These are phyloP conservation scores for Coccyzus lansbergi DNA, from an alignment of 2,797 vertebrate genomes.

Conservation along the genomic window DNA sequence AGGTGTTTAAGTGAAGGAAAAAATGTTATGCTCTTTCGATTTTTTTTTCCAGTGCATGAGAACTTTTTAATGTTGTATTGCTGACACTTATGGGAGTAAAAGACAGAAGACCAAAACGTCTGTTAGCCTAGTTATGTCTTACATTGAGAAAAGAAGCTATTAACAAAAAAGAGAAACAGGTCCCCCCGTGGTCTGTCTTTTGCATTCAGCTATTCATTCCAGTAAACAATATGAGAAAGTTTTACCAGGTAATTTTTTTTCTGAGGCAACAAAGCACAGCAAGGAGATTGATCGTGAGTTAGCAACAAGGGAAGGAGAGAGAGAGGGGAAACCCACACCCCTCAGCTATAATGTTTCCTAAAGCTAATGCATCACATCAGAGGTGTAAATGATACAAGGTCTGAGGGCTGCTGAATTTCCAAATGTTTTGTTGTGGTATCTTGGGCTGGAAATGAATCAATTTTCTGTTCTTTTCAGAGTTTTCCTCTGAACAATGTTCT, in stretches of 20 bases:
- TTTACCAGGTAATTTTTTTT: conserved; percentile 35
- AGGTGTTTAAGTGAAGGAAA: conserved; percentile 37
- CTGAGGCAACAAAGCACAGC: conserved; percentile 36
- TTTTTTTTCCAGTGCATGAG: not conserved
- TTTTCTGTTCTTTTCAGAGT: conserved; percentile 49
- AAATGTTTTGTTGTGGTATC: conserved; percentile 42
- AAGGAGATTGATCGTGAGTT: not conserved
- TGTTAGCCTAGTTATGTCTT: conserved; percentile 48
- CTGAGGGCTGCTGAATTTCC: conserved; percentile 45
- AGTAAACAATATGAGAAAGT: not conserved
- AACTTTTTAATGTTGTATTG: conserved; percentile 22
- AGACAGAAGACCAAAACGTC: conserved; percentile 32
- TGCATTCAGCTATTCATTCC: conserved; percentile 5
- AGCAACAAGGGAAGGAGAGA: not conserved
- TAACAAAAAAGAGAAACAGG: not conserved
- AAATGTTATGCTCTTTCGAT: conserved; percentile 45
- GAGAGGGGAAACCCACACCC: not conserved
- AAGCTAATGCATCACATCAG: not conserved
- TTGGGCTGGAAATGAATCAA: conserved; percentile 66
- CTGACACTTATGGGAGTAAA: not conserved
- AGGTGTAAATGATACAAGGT: conserved; percentile 52
- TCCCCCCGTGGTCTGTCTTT: not conserved
- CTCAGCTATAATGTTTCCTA: conserved; percentile 46
- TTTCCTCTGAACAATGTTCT: conserved; percentile 53
- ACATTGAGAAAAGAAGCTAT: conserved; percentile 28